Conservation (phyloP, 2,888 invertebrate species). For the Nymphalis polychloros region DNA sequence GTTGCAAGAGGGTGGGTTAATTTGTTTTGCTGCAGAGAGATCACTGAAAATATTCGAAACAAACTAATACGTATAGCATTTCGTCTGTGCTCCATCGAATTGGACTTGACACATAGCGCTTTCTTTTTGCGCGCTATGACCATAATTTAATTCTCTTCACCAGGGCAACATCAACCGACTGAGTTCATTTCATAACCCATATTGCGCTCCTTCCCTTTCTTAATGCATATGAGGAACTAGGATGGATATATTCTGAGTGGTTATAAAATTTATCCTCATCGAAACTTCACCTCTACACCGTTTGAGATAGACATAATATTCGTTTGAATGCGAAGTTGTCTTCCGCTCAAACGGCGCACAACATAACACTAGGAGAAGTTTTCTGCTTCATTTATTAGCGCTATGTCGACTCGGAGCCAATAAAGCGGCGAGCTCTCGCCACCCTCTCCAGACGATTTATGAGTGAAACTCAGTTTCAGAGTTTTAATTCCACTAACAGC, state of each 20-base stretch:
- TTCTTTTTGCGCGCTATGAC: slow-evolving; percentile 69
- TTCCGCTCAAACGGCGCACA: slow-evolving; percentile 69
- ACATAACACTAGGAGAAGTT: slow-evolving; percentile 69
- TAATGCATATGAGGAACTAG: slow-evolving; percentile 46
- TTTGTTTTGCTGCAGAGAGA: slow-evolving; percentile 35
- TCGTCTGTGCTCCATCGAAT: slow-evolving; percentile 34
- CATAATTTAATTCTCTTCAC: slow-evolving; percentile 76
- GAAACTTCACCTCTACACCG: slow-evolving; percentile 64
- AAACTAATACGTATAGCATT: slow-evolving; percentile 30
- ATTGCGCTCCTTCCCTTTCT: slow-evolving; percentile 62
- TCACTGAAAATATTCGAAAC: slow-evolving; percentile 31
- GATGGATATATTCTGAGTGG: slow-evolving; percentile 46
- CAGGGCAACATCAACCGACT: slow-evolving; percentile 70
- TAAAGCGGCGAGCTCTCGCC: slow-evolving; percentile 68
- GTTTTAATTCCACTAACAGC: slow-evolving; percentile 79
- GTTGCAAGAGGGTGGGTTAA: slow-evolving; percentile 30
- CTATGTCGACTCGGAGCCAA: slow-evolving; percentile 73
- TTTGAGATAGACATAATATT: slow-evolving; percentile 56
- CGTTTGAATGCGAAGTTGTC: slow-evolving; percentile 52
- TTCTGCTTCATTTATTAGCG: slow-evolving; percentile 80
- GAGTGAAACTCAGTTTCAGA: slow-evolving; percentile 57
- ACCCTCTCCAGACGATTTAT: slow-evolving; percentile 78
- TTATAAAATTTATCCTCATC: slow-evolving; percentile 54
- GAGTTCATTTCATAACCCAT: slow-evolving; percentile 78
- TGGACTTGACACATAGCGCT: slow-evolving; percentile 54